Base-by-base conservation (phyloP, 2,797 vertebrate species). In the Sebastes steindachneri region DNA sequence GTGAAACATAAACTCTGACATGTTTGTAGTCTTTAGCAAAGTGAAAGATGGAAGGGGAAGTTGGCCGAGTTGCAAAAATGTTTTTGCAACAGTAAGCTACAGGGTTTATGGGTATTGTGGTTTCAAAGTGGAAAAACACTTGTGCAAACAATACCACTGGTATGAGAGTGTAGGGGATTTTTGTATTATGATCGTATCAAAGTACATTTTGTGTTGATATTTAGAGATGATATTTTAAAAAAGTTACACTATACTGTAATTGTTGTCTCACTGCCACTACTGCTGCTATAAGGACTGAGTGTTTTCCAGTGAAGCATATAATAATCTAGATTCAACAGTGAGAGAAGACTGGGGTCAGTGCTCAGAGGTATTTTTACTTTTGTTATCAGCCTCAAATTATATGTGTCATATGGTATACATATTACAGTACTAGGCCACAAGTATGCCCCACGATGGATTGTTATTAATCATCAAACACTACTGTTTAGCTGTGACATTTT, bases 71-170 rank as follows among this genome's bases (percentile, higher is more conserved):
- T 25, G 29, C 48, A 37, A 6, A 6, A 35, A 23, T 2, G 3
- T 69, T 75, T 69, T 53, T 80, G 60, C 7, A 51, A 53, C 35
- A 79, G 58, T 66, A 35, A 81, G 67, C 21, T 37, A 58, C 21
- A 3, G 23, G 65, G 70, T 76, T 77, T 73, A 75, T 84, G 73
- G 68, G 63, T 83, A 78, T 21, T 84, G 71, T 85, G 75, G 80
- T 85, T 58, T 75, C 19, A 6, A 55, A 17, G n/a, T 67, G 62
- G 62, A 85, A 68, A 80, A 75, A 75, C 64, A 75, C 23, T 67
- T 69, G 68, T 9, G 21, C 48, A 71, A 81, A 75, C 57, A 73
- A 12, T 54, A 60, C 48, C 9, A 41, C 15, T 35, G 23, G 51
- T 37, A 11, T 59, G 33, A 77, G 68, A 76, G 69, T 64, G 80